A percentile compares a stretch with the other conserved stretches of the same genome.
phyloP scores from a whole-genome alignment of 2,113 vertebrate genomes.

The Cyanoramphus novaezelandiae region DNA sequence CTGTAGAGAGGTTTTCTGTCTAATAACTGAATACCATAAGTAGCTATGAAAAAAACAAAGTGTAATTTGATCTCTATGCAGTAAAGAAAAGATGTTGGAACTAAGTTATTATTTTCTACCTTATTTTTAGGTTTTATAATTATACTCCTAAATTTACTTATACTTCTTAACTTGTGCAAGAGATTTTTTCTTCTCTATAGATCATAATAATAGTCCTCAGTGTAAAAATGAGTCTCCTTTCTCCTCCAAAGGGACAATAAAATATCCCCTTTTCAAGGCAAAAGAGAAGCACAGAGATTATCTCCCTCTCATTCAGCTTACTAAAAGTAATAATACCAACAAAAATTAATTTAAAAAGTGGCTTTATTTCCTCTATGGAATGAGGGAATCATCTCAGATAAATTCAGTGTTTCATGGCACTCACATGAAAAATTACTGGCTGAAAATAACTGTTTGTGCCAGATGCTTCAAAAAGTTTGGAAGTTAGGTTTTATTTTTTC shows the following conservation, averaged over 20 bases:
- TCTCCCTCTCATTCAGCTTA: neutral
- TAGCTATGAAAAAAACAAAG: neutral
- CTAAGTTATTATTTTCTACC: slow-evolving; percentile 1
- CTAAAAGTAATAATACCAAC: neutral
- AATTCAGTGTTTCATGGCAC: slow-evolving; percentile 3
- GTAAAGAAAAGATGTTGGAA: neutral
- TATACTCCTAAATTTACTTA: slow-evolving; percentile 8
- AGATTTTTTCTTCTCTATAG: neutral
- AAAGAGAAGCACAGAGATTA: neutral
- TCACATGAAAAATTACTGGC: slow-evolving; percentile 11
- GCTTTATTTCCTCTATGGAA: slow-evolving; percentile 3
- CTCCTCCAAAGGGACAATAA: neutral
- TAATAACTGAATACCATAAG: neutral
- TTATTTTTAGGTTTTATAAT: neutral
- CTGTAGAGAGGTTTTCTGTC: neutral
- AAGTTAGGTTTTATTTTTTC: neutral
- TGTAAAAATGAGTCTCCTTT: slow-evolving; percentile 9
- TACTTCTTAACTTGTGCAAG: neutral
- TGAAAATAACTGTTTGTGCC: slow-evolving; percentile 51
- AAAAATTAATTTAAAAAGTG: neutral
- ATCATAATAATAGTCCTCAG: neutral
- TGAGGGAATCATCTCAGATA: slow-evolving; percentile 10
- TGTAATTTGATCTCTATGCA: neutral
- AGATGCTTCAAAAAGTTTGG: slow-evolving; percentile 50
- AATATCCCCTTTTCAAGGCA: neutral